Base-by-base conservation (phyloP, 2,888 invertebrate species). In the Napeogenes inachia region DNA sequence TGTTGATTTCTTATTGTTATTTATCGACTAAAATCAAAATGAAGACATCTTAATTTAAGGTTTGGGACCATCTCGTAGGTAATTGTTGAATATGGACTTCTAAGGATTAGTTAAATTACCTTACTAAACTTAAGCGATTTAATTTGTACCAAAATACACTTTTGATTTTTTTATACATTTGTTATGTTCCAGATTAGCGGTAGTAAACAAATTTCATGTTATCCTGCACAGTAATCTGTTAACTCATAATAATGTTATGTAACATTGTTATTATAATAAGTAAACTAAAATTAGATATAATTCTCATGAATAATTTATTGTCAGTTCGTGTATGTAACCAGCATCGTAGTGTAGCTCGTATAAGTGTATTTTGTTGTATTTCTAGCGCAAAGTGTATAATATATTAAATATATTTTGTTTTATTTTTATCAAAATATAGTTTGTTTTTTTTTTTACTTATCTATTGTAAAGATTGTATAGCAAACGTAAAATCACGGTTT, bases 311-410 rank as follows among this genome's bases (percentile, higher is more conserved):
- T 77, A 75, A 74, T 73, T 75, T 83, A 85, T 85, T 82, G 78
- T 80, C 78, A 72, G 73, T 79, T 74, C 76, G 71, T 71, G 63
- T 80, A 83, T 81, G 76, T 76, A 74, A 75, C 78, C 75, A 73
- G 74, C 71, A 21, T 21, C 21, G 77, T 87, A 84, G 84, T 74
- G 75, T 85, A 86, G 84, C 78, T 79, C 82, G 80, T 82, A 76
- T 85, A 87, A 85, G 86, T 87, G 85, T 87, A 87, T 84, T 82
- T 81, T 80, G 82, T 84, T 86, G 76, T 83, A 83, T 77, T 75
- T 75, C 73, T 81, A 81, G 80, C 77, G 77, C 78, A 79, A 81
- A 83, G 75, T 77, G 74, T 87, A 82, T 86, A 83, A 81, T 82
- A 84, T 86, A 85, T 82, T 72, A 75, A 75, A 66, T 68, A 74